Evolutionary conservation across 1,140 invertebrate genomes (phyloP), one percentile per base, ranked within the genome.

Genomic region (Pissodes strobi): DNA sequence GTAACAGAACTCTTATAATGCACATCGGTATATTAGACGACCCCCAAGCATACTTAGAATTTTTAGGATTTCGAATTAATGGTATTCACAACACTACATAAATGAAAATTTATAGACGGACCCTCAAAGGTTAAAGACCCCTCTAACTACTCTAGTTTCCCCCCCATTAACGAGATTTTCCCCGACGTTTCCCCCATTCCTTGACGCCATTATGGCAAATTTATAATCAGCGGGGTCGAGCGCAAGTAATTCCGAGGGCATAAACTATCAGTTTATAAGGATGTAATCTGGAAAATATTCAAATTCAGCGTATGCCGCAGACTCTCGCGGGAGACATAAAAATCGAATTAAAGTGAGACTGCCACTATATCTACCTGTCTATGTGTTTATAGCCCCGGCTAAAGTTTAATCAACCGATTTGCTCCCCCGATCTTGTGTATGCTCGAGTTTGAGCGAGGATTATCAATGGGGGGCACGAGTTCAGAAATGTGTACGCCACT

Each of bases 261-360:
- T 55, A 55, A 63, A 66, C 64, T 66, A 66, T 66, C 64, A 57
- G 57, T 60, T 66, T 55, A 66, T 60, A 55, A 61, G 64, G 64
- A 37, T 41, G 56, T 66, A 66, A 66, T 66, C 43, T 43, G 39
- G 64, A 66, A 66, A 66, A 66, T 66, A 66, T 66, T 58, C 64
- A 55, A 52, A 60, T 60, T n/a, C 21, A 34, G 49, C 48, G 58
- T 55, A 55, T 60, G 56, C 64, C 57, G 57, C 46, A 52, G 56
- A 60, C 56, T 46, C 64, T 38, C 64, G n/a, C 15, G 64, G 51
- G 64, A 10, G 17, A 25, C 41, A 48, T 66, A 66, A 66, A 60
- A 59, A 66, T 66, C 64, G 56, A 66, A 66, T 66, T 66, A 66
- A 66, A 66, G 48, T 55, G 30, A 60, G 60, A 22, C 41, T 60